Percentiles rank a stretch among this genome's conserved stretches.
Evolutionary conservation across 2,797 vertebrate species (phyloP).

Genomic region (Dryobates pubescens): DNA sequence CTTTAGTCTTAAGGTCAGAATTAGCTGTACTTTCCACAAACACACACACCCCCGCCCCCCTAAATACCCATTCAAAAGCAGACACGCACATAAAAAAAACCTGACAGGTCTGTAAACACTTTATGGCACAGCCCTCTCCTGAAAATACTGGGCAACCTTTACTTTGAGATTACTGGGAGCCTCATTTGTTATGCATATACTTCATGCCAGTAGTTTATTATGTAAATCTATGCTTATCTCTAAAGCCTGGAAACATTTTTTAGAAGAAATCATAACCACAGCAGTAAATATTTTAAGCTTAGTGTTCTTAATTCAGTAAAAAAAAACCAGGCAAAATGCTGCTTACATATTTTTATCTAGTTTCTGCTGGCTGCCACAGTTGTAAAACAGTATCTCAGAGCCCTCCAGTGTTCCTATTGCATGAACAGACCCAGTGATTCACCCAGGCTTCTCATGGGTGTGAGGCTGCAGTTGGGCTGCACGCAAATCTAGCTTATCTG

Average conservation of each 20-base stretch:
- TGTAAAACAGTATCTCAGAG: neutral
- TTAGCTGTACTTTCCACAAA: neutral
- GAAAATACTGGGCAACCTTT: neutral
- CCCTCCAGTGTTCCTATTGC: neutral
- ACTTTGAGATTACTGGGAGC: neutral
- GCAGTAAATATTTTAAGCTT: neutral
- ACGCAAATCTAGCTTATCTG: neutral
- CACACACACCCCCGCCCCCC: neutral
- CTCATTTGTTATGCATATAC: neutral
- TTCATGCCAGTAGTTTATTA: constrained; percentile 1
- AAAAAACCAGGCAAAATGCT: neutral
- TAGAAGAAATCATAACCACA: neutral
- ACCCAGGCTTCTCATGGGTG: neutral
- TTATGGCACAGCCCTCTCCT: neutral
- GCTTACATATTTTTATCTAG: neutral
- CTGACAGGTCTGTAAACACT: neutral
- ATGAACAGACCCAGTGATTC: neutral
- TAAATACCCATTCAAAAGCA: neutral
- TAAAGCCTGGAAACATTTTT: constrained; percentile 6
- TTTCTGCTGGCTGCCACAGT: neutral
- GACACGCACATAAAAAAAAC: neutral
- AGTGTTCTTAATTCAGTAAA: neutral
- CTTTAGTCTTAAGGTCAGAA: neutral
- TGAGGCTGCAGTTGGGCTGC: neutral
- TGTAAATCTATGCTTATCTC: constrained; percentile 21